These are phyloP conservation scores for Dendrolimus kikuchii DNA, from an alignment of 1,140 invertebrate genomes.

Conservation along the genomic window DNA sequence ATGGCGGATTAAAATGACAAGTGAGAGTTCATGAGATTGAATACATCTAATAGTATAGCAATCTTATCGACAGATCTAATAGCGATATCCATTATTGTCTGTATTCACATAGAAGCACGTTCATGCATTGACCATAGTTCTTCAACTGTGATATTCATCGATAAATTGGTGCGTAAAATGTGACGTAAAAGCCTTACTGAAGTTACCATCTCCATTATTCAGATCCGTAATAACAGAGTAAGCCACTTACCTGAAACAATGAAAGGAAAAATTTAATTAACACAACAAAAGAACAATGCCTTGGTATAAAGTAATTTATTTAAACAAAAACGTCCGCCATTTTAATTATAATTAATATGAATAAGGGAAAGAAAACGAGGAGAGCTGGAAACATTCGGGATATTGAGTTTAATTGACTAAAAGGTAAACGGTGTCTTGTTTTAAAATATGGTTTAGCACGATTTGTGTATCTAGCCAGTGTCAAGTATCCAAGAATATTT, in stretches of 20 bases:
- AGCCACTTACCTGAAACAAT: conserved; percentile 65
- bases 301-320: conserved; percentile 47
- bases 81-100: no score
- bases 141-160: no score
- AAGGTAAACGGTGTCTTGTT: no score
- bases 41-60: no score
- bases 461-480: no score
- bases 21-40: no score
- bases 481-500: no score
- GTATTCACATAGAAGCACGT: no score
- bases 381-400: background rate
- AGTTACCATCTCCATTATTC: background rate
- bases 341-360: conserved; percentile 69
- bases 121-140: no score
- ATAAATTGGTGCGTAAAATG: background rate
- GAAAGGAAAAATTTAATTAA: conserved; percentile 60
- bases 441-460: no score
- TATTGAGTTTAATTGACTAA: background rate
- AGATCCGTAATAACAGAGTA: conserved; percentile 31
- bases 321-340: conserved; percentile 44
- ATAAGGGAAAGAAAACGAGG: conserved; percentile 38
- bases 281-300: conserved; percentile 52
- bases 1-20: no score
- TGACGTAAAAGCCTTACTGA: conserved; percentile 11
- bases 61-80: no score